phyloP scores from a whole-genome alignment of 2,888 invertebrate species.

The Timandra comae region DNA sequence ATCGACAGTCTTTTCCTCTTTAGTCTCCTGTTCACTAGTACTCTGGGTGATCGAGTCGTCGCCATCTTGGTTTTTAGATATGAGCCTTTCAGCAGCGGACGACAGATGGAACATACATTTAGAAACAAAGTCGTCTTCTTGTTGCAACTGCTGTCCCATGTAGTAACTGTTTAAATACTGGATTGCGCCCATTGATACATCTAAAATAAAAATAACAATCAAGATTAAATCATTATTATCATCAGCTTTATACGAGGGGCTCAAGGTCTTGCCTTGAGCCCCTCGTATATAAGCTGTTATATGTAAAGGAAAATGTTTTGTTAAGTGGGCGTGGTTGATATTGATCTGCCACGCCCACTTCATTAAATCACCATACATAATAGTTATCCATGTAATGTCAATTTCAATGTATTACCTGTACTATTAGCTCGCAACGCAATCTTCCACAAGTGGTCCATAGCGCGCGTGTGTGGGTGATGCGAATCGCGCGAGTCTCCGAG shows the following conservation, averaged over 20 bases:
- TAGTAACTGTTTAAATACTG: slow-evolving; percentile 96
- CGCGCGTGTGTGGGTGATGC: slow-evolving; percentile 79
- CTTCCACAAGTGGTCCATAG: slow-evolving; percentile 96
- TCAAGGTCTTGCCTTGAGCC: too few relatives aligned
- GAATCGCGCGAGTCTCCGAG: slow-evolving; percentile 77
- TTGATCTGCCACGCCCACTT: too few relatives aligned
- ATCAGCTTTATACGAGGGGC: neutral
- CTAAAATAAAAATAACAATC: slow-evolving; percentile 61
- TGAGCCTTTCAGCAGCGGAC: slow-evolving; percentile 86
- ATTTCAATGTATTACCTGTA: too few relatives aligned
- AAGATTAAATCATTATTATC: neutral
- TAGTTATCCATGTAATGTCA: too few relatives aligned
- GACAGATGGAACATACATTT: slow-evolving; percentile 95
- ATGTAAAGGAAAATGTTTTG: too few relatives aligned
- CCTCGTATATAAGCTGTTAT: too few relatives aligned
- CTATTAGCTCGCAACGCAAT: slow-evolving; percentile 93
- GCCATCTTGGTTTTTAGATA: slow-evolving; percentile 48
- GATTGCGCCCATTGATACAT: slow-evolving; percentile 96
- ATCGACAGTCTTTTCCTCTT: slow-evolving; percentile 52
- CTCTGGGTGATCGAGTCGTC: too few relatives aligned
- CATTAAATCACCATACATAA: too few relatives aligned
- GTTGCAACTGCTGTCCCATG: slow-evolving; percentile 92
- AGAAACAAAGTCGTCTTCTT: slow-evolving; percentile 94
- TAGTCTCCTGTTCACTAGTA: slow-evolving; percentile 30
- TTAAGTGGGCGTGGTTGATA: too few relatives aligned